Percentiles rank a stretch among this genome's conserved stretches.
Conservation (phyloP, 1,140 invertebrate genomes). For the Pachyrhynchus sulphureomaculatus region DNA sequence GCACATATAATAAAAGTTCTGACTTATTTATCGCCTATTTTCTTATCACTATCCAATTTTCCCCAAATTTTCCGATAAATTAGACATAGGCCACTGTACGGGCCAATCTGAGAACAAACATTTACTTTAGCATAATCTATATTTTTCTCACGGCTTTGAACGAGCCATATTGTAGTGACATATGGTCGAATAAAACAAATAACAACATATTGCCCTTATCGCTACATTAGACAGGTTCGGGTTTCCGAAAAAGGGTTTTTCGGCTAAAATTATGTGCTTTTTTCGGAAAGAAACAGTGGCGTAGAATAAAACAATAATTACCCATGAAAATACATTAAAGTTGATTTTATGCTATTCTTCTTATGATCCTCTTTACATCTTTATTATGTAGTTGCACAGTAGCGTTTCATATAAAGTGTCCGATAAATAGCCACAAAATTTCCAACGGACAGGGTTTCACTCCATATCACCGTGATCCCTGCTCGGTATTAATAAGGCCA, state of each 20-base stretch:
- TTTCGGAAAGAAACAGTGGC: neutral
- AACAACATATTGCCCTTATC: conserved; percentile 27
- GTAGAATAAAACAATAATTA: no score
- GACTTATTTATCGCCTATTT: neutral
- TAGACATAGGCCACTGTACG: conserved; percentile 3
- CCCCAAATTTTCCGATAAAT: conserved; percentile 21
- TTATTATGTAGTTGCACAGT: no score
- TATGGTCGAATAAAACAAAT: conserved; percentile 28
- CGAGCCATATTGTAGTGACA: conserved; percentile 28
- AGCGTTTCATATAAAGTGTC: no score
- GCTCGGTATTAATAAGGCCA: no score
- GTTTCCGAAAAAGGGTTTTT: conserved; percentile 2
- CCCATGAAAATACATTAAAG: no score
- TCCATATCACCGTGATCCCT: no score
- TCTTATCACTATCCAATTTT: neutral
- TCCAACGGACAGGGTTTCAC: no score
- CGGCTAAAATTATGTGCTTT: neutral
- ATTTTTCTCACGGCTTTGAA: conserved; percentile 24
- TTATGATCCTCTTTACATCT: no score
- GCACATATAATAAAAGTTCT: no score
- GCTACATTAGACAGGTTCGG: conserved; percentile 22
- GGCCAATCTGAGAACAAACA: conserved; percentile 21
- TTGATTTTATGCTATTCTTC: no score
- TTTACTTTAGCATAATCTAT: conserved; percentile 14
- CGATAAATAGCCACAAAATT: no score